These are phyloP conservation scores for Scolopax mira DNA, from an alignment of 2,113 vertebrate species.

Conservation along the genomic window DNA sequence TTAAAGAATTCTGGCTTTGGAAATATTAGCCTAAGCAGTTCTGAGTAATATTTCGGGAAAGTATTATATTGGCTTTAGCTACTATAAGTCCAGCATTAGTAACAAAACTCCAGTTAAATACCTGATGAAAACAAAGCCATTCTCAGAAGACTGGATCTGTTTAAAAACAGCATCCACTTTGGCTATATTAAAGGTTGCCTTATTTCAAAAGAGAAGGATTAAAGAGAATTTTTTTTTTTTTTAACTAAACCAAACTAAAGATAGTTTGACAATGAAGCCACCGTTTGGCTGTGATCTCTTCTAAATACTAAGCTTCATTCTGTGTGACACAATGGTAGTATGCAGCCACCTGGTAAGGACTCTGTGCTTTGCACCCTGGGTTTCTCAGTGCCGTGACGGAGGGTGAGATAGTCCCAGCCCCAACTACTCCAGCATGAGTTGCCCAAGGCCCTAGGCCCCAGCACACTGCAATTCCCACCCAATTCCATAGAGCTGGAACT, in stretches of 20 bases:
- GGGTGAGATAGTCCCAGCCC: neutral
- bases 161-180: slow-evolving; percentile 18
- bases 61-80: slow-evolving; percentile 61
- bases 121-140: slow-evolving; percentile 24
- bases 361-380: neutral
- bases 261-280: neutral
- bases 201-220: slow-evolving; percentile 40
- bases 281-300: neutral
- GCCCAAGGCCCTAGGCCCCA: neutral
- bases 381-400: neutral
- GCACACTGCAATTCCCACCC: neutral
- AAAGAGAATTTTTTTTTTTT: neutral
- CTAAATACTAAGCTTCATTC: neutral
- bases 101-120: slow-evolving; percentile 61
- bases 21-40: slow-evolving; percentile 64
- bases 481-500: neutral
- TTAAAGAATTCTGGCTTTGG: slow-evolving; percentile 41
- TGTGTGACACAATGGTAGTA: neutral
- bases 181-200: slow-evolving; percentile 11
- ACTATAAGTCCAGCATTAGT: slow-evolving; percentile 59
- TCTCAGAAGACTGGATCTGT: slow-evolving; percentile 16
- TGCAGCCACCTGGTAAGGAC: neutral
- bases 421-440: neutral
- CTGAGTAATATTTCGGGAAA: slow-evolving; percentile 55
- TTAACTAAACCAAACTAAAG: neutral